Conservation (phyloP, 2,797 vertebrate species). For the Anisognathus igniventris region DNA sequence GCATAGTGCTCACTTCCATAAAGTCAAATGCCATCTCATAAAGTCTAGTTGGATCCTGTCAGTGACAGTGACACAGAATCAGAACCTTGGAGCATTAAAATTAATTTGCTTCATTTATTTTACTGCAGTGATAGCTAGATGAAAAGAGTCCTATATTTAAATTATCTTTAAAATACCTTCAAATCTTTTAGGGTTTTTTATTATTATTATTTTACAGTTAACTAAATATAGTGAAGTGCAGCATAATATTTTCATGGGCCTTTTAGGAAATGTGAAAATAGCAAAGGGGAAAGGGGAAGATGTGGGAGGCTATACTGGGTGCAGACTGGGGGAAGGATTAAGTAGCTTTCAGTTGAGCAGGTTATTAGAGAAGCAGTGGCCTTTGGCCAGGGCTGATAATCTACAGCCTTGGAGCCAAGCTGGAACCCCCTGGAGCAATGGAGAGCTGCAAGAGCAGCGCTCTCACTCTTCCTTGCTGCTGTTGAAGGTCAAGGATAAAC, state of each 20-base stretch:
- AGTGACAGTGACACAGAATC: constrained; percentile 85
- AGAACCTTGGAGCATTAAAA: constrained; percentile 93
- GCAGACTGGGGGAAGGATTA: not conserved
- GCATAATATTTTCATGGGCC: constrained; percentile 9
- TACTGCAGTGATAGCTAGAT: constrained; percentile 79
- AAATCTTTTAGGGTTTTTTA: constrained; percentile 51
- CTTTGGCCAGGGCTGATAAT: not conserved
- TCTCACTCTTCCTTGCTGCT: not conserved
- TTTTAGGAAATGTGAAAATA: not conserved
- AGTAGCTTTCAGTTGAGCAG: not conserved
- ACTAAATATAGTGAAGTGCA: constrained; percentile 42
- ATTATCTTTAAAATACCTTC: constrained; percentile 74
- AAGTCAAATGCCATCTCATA: constrained; percentile 87
- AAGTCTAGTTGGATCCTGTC: constrained; percentile 81
- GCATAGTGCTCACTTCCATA: constrained; percentile 86
- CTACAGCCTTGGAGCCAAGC: not conserved
- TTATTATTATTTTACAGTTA: constrained; percentile 57
- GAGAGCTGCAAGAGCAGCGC: not conserved
- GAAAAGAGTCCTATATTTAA: constrained; percentile 84
- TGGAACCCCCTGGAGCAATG: not conserved
- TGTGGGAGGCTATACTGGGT: not conserved
- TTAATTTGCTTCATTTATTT: constrained; percentile 88
- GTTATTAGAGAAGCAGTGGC: not conserved
- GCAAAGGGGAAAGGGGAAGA: not conserved
- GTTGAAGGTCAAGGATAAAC: not conserved